Evolutionary conservation across 2,888 invertebrate genomes (phyloP), one percentile per base, ranked within the genome.

Genomic region (Latheticus oryzae): DNA sequence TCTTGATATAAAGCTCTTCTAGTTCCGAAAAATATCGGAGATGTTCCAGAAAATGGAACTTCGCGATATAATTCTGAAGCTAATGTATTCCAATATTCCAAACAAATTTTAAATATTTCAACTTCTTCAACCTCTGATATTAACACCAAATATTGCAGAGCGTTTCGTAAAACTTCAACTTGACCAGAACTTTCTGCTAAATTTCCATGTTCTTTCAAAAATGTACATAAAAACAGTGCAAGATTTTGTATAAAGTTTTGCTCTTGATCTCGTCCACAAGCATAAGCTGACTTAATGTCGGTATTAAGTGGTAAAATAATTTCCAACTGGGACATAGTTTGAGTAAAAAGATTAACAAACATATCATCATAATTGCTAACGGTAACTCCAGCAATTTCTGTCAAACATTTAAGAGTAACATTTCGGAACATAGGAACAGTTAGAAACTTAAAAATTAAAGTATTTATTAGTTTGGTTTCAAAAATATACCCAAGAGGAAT

Each of bases 401-500:
- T 97, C 70, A 99, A 84, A 82, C 99, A 99, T 80, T 98, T 97
- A 66, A 99, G 82, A 50, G 98, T 97, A 17, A 98, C 94, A 82
- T 99, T 99, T 62, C 99, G 88, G 58, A 74, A 74, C 73, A 75
- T 67, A 19, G 98, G 97, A 55, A 98, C 97, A 80, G 94, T 94
- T 63, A 99, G 84, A 82, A 99, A 99, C 87, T 97, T 98, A 78
- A 89, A 92, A 73, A 95, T 93, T 50, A 99, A 84, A 48, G 96
- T 96, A 70, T 89, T 90, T 71, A 98, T 95, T 51, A 99, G 83
- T 77, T 96, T 94, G 67, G 99, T 99, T 84, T 99, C 98, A 83
- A 99, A 99, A 77, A 99, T 98, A 79, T 99, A 99, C 5, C 99
- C 99, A 61, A 99, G 84, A n/a, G 99, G 99, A 74, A 99, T 98